Percentiles rank a stretch among this genome's conserved stretches.
Evolutionary conservation across 2,113 vertebrate genomes (phyloP).

Genomic region (Noturus placidus): DNA sequence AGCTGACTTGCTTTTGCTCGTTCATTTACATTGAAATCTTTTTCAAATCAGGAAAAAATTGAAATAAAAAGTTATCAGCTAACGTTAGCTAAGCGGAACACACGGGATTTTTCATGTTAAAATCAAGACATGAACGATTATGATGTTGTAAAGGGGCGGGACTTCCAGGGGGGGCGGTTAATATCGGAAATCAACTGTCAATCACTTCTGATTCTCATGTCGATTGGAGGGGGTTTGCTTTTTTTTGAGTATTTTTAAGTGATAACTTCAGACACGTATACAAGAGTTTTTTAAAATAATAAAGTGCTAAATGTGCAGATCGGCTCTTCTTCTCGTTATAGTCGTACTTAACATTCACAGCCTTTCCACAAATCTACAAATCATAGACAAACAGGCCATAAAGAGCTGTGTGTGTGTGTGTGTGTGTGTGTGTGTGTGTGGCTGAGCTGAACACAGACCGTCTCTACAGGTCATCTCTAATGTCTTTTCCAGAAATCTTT

Average conservation of each 20-base stretch:
- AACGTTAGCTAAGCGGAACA: no score
- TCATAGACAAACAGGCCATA: not conserved
- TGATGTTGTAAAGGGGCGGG: not conserved
- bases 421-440: slow-evolving; percentile 16
- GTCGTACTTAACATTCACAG: not conserved
- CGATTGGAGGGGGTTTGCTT: not conserved
- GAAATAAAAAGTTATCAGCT: no score
- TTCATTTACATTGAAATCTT: no score
- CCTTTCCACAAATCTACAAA: not conserved
- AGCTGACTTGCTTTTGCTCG: not conserved
- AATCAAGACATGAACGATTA: not conserved
- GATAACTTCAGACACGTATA: not conserved
- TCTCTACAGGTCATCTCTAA: slow-evolving; percentile 49
- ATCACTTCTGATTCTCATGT: not conserved
- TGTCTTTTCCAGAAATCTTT: slow-evolving; percentile 50
- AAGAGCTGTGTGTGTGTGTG: slow-evolving; percentile 1
- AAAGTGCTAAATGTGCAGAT: not conserved
- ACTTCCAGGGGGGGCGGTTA: not conserved
- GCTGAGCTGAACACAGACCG: slow-evolving; percentile 22
- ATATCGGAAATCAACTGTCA: not conserved
- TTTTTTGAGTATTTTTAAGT: not conserved
- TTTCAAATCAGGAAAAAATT: no score
- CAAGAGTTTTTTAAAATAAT: not conserved
- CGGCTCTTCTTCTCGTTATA: not conserved
- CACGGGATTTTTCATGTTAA: no score